phyloP scores from a whole-genome alignment of 64 coral and sea anemone species.

The Stylophora pistillata region DNA sequence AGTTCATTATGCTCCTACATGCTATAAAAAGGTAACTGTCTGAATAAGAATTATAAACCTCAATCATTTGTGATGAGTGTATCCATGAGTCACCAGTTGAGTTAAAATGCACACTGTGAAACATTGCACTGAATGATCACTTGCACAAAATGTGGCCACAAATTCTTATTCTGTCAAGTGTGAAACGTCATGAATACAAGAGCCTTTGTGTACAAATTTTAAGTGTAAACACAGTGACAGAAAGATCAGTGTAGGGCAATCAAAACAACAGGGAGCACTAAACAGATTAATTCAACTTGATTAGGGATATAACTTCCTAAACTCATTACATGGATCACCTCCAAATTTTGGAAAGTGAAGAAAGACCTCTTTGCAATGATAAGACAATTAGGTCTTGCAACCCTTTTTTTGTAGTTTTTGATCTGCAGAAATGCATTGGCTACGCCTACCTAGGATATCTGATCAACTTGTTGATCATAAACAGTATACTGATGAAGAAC shows the following conservation, averaged over 20 bases:
- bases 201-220: not conserved
- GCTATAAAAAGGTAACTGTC: too few relatives aligned
- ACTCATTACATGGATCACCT: not conserved
- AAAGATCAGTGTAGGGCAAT: not conserved
- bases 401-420: not conserved
- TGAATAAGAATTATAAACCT: too few relatives aligned
- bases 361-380: conserved; percentile 10
- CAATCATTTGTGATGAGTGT: too few relatives aligned
- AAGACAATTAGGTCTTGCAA: not conserved
- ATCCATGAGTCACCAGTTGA: too few relatives aligned
- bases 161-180: too few relatives aligned
- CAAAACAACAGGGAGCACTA: not conserved
- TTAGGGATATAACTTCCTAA: not conserved
- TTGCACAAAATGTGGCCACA: too few relatives aligned
- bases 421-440: not conserved
- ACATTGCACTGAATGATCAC: too few relatives aligned
- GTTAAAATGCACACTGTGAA: too few relatives aligned
- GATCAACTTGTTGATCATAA: not conserved
- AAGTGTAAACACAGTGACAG: not conserved
- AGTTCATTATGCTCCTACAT: too few relatives aligned
- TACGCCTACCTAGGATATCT: not conserved
- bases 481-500: not conserved
- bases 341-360: not conserved
- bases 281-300: conserved; percentile 12
- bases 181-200: too few relatives aligned